Evolutionary conservation across 2,113 vertebrate genomes (phyloP), one percentile per base, ranked within the genome.

Genomic region (Puffinus mauretanicus): DNA sequence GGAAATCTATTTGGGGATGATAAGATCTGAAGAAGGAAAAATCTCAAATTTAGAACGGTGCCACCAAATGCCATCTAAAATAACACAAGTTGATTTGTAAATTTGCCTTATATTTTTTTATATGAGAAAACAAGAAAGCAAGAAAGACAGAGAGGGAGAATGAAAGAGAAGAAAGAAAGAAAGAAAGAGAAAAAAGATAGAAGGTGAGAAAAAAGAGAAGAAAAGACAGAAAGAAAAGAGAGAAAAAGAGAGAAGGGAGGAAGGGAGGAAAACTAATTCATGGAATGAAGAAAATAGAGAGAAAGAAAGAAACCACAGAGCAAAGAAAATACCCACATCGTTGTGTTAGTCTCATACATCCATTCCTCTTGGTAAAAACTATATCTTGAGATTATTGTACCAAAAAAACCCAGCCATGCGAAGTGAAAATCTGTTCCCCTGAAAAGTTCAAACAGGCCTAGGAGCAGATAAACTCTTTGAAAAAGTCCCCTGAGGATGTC

Each of bases 401-500:
- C 1, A 55, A 55, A 71, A 54, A 32, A 11, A 0, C 0, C 11
- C 38, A 93, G 29, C 11, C 21, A 64, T 64, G 17, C 0, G 1
- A 85, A 85, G 21, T 10, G 49, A 72, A 82, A 85, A 62, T 70
- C 42, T 61, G 18, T 78, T 64, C 40, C 40, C 66, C 87, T 88
- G 85, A 49, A 93, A 92, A 93, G 58, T 96, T 95, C 79, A 73
- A 83, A 94, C 40, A 90, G 47, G 22, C 65, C 18, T 73, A 88
- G 18, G 58, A 88, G 58, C 29, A 88, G 90, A 90, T 54, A 88
- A 71, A 70, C 51, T 71, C 62, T 84, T 79, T 82, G 73, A 85
- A 85, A 95, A 95, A 73, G 55, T 97, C 94, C 92, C 94, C 62
- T 88, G 93, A 93, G 96, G 75, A 85, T 82, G 54, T 75, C 79